Evolutionary conservation across 2,888 invertebrate species (phyloP).

Genomic region (Achlya flavicornis): DNA sequence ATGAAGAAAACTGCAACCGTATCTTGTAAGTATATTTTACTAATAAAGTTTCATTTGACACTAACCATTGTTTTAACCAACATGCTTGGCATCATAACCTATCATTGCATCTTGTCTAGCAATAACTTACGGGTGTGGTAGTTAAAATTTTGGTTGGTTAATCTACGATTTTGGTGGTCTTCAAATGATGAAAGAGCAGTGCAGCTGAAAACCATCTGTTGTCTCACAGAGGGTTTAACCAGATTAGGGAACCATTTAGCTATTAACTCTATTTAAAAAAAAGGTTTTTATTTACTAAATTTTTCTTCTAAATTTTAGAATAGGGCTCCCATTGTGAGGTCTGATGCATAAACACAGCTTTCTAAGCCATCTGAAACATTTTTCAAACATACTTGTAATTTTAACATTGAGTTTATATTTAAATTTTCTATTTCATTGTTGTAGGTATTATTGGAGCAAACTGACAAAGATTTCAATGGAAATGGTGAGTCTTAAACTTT

Average conservation of each 20-base stretch:
- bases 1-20: neutral
- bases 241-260: slow-evolving; percentile 54
- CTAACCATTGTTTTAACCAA: slow-evolving; percentile 3
- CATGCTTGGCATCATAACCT: neutral
- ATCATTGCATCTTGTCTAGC: too few relatives aligned
- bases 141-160: neutral
- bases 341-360: slow-evolving; percentile 60
- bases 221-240: slow-evolving; percentile 53
- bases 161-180: slow-evolving; percentile 2
- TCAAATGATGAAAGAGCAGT: slow-evolving; percentile 77
- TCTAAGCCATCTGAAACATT: slow-evolving; percentile 58
- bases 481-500: neutral
- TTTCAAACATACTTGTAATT: neutral
- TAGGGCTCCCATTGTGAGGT: slow-evolving; percentile 71
- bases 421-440: slow-evolving; percentile 16
- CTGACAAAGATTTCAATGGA: neutral
- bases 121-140: too few relatives aligned
- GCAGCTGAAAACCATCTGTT: slow-evolving; percentile 76
- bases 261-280: slow-evolving; percentile 23
- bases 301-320: slow-evolving; percentile 55
- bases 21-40: neutral
- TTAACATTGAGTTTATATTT: neutral
- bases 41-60: neutral
- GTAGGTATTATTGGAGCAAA: slow-evolving; percentile 14
- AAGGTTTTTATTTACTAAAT: slow-evolving; percentile 24